phyloP scores from a whole-genome alignment of 2,888 invertebrate species.

The Epinotia brunnichana region DNA sequence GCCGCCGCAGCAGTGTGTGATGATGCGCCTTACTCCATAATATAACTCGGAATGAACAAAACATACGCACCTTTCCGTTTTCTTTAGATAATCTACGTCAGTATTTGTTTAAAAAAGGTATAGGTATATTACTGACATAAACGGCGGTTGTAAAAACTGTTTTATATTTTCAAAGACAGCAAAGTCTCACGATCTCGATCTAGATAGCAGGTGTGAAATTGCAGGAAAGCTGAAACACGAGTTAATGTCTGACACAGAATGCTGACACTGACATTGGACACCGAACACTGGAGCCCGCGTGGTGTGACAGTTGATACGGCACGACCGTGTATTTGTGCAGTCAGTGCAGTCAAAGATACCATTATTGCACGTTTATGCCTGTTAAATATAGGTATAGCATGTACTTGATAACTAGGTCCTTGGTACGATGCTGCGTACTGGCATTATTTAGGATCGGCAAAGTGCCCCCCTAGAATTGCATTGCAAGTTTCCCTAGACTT shows the following conservation, averaged over 20 bases:
- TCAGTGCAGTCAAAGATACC: not conserved
- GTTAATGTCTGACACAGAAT: conserved; percentile 28
- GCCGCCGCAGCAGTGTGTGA: too few relatives aligned
- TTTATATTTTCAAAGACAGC: conserved; percentile 12
- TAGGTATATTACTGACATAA: too few relatives aligned
- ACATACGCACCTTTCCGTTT: not conserved
- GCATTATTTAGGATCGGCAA: too few relatives aligned
- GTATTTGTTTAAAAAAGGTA: not conserved
- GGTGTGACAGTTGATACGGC: conserved; percentile 13
- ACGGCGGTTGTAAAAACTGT: not conserved
- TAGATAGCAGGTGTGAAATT: conserved; percentile 31
- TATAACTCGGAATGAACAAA: too few relatives aligned
- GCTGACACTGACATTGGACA: conserved; percentile 34
- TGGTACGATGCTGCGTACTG: too few relatives aligned
- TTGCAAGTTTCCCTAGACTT: too few relatives aligned
- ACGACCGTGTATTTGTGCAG: not conserved
- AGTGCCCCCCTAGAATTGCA: too few relatives aligned
- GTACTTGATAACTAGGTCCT: too few relatives aligned
- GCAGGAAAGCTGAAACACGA: conserved; percentile 32
- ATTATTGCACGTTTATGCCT: not conserved
- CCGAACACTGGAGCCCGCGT: conserved; percentile 21
- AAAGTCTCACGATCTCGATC: conserved; percentile 30
- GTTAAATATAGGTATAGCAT: not conserved
- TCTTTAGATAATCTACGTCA: not conserved
- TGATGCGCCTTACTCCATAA: too few relatives aligned